A percentile compares a stretch with the other conserved stretches of the same genome.
Evolutionary conservation across 2,888 invertebrate species (phyloP).

Genomic region (Brassicogethes aeneus): DNA sequence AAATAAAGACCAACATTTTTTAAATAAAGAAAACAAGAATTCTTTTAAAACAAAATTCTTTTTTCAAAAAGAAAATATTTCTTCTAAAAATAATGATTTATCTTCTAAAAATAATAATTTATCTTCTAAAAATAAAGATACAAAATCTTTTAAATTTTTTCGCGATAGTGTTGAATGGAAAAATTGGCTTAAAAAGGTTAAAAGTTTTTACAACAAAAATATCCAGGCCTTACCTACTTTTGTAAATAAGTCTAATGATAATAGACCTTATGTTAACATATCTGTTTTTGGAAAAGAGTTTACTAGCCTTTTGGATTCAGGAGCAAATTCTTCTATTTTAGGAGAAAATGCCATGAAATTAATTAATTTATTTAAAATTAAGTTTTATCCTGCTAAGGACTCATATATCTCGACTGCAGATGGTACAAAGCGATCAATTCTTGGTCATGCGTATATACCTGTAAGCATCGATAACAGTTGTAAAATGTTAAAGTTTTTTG

Average conservation of each 20-base stretch:
- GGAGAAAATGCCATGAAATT: no score
- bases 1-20: no score
- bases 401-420: constrained; percentile 10
- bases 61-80: not conserved
- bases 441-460: constrained; percentile 8
- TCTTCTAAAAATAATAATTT: not conserved
- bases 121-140: not conserved
- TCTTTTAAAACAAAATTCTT: no score
- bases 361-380: no score
- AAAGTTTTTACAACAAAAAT: not conserved
- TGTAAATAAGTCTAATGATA: no score
- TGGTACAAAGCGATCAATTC: constrained; percentile 8
- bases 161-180: not conserved
- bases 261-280: no score
- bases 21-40: no score
- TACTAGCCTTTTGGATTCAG: no score
- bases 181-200: not conserved
- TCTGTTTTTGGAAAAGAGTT: no score
- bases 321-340: no score
- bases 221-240: no score
- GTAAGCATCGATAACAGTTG: constrained; percentile 6
- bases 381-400: no score
- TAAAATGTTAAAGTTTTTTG: constrained; percentile 7
- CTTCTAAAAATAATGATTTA: not conserved
- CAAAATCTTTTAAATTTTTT: not conserved